Conservation (phyloP, 2,113 vertebrate genomes). For the Arvicanthis niloticus region DNA sequence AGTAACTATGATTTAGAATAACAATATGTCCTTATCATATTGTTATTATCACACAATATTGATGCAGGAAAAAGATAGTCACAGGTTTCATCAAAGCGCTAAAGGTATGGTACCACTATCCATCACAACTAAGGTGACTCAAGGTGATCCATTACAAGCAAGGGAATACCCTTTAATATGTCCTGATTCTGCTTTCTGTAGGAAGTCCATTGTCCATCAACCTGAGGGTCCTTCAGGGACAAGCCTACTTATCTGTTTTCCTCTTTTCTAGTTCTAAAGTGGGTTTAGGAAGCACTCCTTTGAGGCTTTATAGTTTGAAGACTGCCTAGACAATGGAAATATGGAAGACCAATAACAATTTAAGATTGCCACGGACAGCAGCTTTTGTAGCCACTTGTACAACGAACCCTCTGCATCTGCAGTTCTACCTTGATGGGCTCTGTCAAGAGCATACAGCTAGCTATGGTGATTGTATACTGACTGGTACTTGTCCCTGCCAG, state of each 20-base stretch:
- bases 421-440: background rate
- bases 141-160: background rate
- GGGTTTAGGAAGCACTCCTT: background rate
- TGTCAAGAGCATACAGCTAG: background rate
- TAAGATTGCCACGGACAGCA: background rate
- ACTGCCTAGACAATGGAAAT: background rate
- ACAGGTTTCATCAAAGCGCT: background rate
- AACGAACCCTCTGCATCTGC: background rate
- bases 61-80: background rate
- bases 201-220: background rate
- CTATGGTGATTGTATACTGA: too few species aligned
- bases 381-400: fast-evolving
- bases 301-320: background rate
- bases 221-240: background rate
- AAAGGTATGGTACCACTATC: background rate
- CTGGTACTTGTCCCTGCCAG: background rate
- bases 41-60: background rate
- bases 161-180: background rate
- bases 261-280: background rate
- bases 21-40: background rate
- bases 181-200: background rate
- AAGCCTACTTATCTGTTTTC: background rate
- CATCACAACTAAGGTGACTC: background rate
- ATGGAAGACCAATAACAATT: background rate
- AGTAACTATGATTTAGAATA: background rate